These are phyloP conservation scores for Eledona agricola DNA, from an alignment of 2,888 invertebrate species.

Conservation along the genomic window DNA sequence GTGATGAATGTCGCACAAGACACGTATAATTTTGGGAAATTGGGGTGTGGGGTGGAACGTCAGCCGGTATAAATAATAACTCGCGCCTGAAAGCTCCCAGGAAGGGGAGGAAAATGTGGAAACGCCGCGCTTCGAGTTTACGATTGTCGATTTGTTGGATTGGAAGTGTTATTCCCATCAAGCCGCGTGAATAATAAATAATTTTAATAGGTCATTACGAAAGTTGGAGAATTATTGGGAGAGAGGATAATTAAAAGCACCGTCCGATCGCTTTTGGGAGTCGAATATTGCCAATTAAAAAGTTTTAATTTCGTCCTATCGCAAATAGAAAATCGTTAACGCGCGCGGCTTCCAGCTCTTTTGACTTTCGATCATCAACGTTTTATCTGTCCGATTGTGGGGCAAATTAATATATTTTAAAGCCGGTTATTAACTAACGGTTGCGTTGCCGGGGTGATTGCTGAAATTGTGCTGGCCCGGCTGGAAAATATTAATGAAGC, in stretches of 20 bases:
- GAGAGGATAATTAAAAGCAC: constrained; percentile 22
- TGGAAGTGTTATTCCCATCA: constrained; percentile 17
- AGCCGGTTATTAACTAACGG: constrained; percentile 14
- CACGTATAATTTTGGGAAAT: constrained; percentile 8
- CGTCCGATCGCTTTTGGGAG: constrained; percentile 23
- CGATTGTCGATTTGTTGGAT: constrained; percentile 26
- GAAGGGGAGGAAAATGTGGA: constrained; percentile 23
- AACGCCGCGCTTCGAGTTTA: constrained; percentile 17
- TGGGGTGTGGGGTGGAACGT: constrained; percentile 4
- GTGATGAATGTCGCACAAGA: constrained; percentile 23
- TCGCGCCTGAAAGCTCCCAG: constrained; percentile 23
- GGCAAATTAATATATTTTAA: constrained; percentile 11
- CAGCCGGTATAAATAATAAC: constrained; percentile 9
- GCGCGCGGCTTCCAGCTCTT: constrained; percentile 1
- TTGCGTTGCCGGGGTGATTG: constrained; percentile 15
- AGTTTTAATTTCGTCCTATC: constrained; percentile 18
- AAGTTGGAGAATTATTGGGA: constrained; percentile 13
- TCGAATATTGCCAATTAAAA: constrained; percentile 25
- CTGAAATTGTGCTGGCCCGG: constrained; percentile 3
- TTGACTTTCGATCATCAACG: constrained; percentile 3
- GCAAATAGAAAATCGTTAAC: constrained; percentile 7
- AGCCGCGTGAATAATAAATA: constrained; percentile 28
- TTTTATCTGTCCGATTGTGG: constrained; percentile 3
- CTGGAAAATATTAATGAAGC: constrained; percentile 20
- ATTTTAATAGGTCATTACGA: constrained; percentile 24